phyloP scores from a whole-genome alignment of 2,113 vertebrate genomes.

The Tetrao urogallus region DNA sequence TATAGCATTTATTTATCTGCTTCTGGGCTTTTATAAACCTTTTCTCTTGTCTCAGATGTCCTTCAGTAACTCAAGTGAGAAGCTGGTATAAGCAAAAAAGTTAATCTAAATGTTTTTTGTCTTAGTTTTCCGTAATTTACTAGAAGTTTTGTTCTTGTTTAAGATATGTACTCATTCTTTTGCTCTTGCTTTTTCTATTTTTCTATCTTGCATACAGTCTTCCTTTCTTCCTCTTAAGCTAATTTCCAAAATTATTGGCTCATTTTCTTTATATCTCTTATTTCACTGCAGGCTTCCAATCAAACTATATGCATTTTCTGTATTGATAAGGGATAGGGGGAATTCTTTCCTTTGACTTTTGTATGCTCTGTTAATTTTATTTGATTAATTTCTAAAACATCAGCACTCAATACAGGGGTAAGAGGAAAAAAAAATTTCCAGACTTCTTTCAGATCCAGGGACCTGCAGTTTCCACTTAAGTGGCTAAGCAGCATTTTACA shows the following conservation, averaged over 20 bases:
- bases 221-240: background rate
- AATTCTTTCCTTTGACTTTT: background rate
- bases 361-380: background rate
- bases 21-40: background rate
- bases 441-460: background rate
- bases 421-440: background rate
- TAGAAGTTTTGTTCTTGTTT: background rate
- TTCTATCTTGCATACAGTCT: background rate
- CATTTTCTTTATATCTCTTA: background rate
- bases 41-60: background rate
- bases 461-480: background rate
- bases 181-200: background rate
- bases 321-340: background rate
- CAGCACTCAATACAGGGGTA: accelerated
- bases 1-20: background rate
- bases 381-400: background rate
- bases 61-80: background rate
- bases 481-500: background rate
- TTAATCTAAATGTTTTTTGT: background rate
- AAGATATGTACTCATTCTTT: background rate
- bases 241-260: background rate
- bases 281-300: background rate
- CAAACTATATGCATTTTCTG: background rate
- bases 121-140: background rate
- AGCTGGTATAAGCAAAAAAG: background rate